phyloP scores from a whole-genome alignment of 2,797 vertebrate species.

The Siniperca scherzeri region DNA sequence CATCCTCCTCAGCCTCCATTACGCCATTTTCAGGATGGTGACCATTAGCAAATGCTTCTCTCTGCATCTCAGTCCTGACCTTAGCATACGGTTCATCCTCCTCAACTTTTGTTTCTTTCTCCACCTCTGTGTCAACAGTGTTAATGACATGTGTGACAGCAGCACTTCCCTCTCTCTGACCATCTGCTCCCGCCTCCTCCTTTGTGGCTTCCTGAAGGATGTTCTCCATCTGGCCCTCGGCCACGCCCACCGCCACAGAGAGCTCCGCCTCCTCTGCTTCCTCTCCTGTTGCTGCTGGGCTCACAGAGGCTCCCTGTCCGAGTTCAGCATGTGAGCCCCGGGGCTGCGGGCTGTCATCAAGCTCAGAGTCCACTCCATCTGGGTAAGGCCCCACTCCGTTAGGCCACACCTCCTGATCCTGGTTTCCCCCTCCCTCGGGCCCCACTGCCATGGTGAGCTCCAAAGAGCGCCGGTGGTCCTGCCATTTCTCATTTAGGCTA shows the following conservation, averaged over 20 bases:
- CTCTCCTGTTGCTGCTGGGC: conserved; percentile 31
- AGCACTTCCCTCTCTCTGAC: conserved; percentile 50
- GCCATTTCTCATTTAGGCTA: conserved; percentile 98
- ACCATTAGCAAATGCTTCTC: conserved; percentile 56
- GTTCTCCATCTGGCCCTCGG: conserved; percentile 96
- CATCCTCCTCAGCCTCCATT: conserved; percentile 38
- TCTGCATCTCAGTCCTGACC: conserved; percentile 46
- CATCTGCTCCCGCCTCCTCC: conserved; percentile 85
- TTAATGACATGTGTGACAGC: conserved; percentile 9
- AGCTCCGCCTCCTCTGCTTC: conserved; percentile 86
- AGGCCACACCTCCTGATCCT: conserved; percentile 76
- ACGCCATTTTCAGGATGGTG: conserved; percentile 55
- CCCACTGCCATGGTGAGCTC: conserved; percentile 90
- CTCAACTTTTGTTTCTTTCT: conserved; percentile 35
- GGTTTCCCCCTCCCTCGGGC: conserved; percentile 77
- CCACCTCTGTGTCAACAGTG: conserved; percentile 65
- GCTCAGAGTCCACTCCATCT: conserved; percentile 66
- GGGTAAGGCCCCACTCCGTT: conserved; percentile 76
- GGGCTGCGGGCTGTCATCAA: conserved; percentile 73
- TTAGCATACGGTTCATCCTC: conserved; percentile 28
- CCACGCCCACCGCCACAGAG: conserved; percentile 91
- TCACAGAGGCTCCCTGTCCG: conserved; percentile 9
- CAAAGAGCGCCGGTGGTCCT: conserved; percentile 95
- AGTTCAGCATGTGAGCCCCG: conserved; percentile 48
- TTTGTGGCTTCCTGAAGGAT: conserved; percentile 96